Evolutionary conservation across 2,113 vertebrate species (phyloP).

Genomic region (Rostratula benghalensis): DNA sequence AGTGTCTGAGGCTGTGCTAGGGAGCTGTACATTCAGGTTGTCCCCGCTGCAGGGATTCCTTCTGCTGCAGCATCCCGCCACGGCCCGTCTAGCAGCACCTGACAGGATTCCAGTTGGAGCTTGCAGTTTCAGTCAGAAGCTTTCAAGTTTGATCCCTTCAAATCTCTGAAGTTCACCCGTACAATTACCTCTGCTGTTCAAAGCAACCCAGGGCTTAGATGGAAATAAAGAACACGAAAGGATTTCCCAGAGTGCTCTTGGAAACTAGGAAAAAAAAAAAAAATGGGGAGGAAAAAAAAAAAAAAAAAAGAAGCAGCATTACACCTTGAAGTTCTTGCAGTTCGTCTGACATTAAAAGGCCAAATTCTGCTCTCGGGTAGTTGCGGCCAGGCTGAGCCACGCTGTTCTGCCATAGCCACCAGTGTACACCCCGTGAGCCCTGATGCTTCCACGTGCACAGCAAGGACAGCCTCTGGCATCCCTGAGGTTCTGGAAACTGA

Average conservation of each 20-base stretch:
- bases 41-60: not conserved
- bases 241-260: constrained; percentile 58
- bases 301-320: not conserved
- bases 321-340: not conserved
- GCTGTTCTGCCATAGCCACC: not conserved
- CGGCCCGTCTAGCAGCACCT: not conserved
- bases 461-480: not conserved
- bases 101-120: constrained; percentile 65
- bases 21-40: not conserved
- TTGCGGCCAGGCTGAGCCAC: not conserved
- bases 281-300: no score
- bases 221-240: constrained; percentile 57
- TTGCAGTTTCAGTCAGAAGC: constrained; percentile 55
- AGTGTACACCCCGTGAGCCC: not conserved
- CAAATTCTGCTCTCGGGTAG: not conserved
- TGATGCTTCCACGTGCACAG: fast-evolving
- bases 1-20: not conserved
- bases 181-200: constrained; percentile 67
- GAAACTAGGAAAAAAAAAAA: not conserved
- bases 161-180: constrained; percentile 59
- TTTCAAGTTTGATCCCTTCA: constrained; percentile 72
- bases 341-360: not conserved
- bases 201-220: constrained; percentile 62
- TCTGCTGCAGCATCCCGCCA: not conserved
- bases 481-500: not conserved